Base-by-base conservation (phyloP, 2,888 invertebrate species). In the Aspidapion aeneum region DNA sequence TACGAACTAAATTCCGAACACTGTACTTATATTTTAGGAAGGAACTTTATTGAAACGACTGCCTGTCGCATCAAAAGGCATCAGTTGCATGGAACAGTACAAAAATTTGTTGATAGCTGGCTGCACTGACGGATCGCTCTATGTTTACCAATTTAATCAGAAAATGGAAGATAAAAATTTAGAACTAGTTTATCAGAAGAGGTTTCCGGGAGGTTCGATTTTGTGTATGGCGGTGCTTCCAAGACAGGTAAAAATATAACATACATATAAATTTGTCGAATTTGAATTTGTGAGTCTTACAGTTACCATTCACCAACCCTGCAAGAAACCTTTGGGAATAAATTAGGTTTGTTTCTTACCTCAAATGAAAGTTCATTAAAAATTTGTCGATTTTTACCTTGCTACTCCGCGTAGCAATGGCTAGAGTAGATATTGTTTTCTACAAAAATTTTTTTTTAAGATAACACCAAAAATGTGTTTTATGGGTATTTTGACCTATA, bases 81-180 rank as follows among this genome's bases (percentile, higher is more conserved):
- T 90, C 56, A 87, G 90, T 50, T 89, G 90, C 66, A 84, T 92
- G 82, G 85, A 86, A 63, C 80, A 87, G 58, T 82, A 84, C 54
- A 84, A 85, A 68, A 85, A 88, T 50, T 81, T 87, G 51, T 79
- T 89, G 65, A 82, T 87, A 78, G 88, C 89, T 54, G 91, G 90
- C 68, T 91, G 91, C 80, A 90, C 90, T 77, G 90, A 91, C 80
- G 91, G 91, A 65, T 87, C 86, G 75, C 86, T 92, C 71, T 91
- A 91, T 77, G 84, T 90, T 64, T 88, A 87, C 78, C 82, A 87
- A 68, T 35, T 35, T 12, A 3, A 35, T 35, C 35, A 3, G 35
- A 35, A 35, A 12, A n/a, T n/a, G n/a, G 35, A 35, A 35, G 84
- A 84, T 68, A 76, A 77, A 63, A 76, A 79, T 1, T 79, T 84